A percentile compares a stretch with the other conserved stretches of the same genome.
These are phyloP conservation scores for Vanacampus margaritifer DNA, from an alignment of 2,113 vertebrate genomes.

Conservation along the genomic window DNA sequence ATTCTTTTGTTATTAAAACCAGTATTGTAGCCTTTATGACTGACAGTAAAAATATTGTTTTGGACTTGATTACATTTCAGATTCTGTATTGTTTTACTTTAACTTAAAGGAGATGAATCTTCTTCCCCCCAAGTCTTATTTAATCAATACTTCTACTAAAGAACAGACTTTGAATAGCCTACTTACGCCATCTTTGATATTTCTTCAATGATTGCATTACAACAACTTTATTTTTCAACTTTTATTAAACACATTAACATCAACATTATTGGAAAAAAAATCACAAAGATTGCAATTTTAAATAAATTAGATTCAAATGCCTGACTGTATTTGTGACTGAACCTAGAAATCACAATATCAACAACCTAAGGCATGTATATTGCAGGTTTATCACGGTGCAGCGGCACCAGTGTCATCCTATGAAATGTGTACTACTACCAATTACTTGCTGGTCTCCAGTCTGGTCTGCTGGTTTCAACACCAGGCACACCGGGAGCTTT, in stretches of 20 bases:
- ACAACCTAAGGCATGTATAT: constrained; percentile 78
- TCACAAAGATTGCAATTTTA: constrained; percentile 51
- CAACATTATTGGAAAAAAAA: constrained; percentile 68
- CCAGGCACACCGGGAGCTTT: constrained; percentile 48
- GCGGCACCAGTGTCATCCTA: constrained; percentile 25
- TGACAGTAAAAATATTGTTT: too few relatives aligned
- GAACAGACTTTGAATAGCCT: not conserved
- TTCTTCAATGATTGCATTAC: not conserved
- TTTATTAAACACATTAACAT: constrained; percentile 75
- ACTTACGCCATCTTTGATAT: not conserved
- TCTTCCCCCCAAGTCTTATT: too few relatives aligned
- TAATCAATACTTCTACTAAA: not conserved
- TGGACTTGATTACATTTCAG: too few relatives aligned
- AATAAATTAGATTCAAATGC: constrained; percentile 73
- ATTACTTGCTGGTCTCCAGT: constrained; percentile 33
- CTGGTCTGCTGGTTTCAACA: constrained; percentile 43
- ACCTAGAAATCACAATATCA: constrained; percentile 66
- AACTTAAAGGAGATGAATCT: too few relatives aligned
- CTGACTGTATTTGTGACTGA: constrained; percentile 54
- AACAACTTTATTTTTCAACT: constrained; percentile 32
- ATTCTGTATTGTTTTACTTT: too few relatives aligned
- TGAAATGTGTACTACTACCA: constrained; percentile 17
- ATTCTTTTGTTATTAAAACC: too few relatives aligned
- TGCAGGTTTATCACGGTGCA: constrained; percentile 66
- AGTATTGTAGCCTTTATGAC: too few relatives aligned